phyloP scores from a whole-genome alignment of 2,113 vertebrate genomes.

The Platichthys stellatus region DNA sequence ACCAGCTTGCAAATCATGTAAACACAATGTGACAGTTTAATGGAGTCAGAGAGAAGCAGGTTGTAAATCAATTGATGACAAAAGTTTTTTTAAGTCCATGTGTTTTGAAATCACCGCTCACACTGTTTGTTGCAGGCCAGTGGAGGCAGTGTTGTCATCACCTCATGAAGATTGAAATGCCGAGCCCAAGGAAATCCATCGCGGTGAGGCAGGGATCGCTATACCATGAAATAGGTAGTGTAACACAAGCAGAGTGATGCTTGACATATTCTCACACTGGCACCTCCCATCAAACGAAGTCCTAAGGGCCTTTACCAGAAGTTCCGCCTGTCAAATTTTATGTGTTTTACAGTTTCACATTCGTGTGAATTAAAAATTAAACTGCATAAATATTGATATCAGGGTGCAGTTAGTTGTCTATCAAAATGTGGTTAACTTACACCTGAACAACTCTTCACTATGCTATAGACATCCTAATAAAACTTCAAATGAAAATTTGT shows the following conservation, averaged over 20 bases:
- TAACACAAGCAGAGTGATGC: not conserved
- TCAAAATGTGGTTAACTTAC: not conserved
- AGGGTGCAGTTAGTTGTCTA: not conserved
- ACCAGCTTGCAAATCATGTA: not conserved
- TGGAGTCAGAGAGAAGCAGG: not conserved
- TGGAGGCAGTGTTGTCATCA: slow-evolving; percentile 89
- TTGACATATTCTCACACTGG: not conserved
- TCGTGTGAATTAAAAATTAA: not conserved
- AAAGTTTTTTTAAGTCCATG: not conserved
- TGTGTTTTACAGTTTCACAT: not conserved
- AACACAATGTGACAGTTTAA: not conserved
- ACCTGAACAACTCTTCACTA: not conserved
- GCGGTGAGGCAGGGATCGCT: slow-evolving; percentile 86
- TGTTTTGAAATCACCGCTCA: not conserved
- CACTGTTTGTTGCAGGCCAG: slow-evolving; percentile 73
- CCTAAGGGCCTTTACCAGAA: too few relatives aligned
- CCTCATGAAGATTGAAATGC: slow-evolving; percentile 86
- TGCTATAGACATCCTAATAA: not conserved
- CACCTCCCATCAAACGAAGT: too few relatives aligned
- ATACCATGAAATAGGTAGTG: slow-evolving; percentile 89
- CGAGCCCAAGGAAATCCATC: slow-evolving; percentile 73
- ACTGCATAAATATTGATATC: not conserved
- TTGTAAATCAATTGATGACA: not conserved
- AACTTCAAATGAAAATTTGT: not conserved
- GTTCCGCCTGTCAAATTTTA: not conserved